These are phyloP conservation scores for Polypedilum vanderplanki DNA, from an alignment of 1,140 invertebrate genomes.

Conservation along the genomic window DNA sequence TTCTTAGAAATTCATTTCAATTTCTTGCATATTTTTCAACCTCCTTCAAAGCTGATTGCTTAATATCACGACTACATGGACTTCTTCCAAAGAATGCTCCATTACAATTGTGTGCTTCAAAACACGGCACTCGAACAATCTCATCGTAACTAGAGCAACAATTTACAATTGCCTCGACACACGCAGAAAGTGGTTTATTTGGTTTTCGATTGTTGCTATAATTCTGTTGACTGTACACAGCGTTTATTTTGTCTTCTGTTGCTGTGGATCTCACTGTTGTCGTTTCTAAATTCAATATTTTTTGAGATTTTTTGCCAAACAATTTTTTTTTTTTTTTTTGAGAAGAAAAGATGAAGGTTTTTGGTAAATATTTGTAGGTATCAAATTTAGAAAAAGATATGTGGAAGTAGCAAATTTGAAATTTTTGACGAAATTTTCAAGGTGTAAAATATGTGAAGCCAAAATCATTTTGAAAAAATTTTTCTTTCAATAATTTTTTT, in stretches of 20 bases:
- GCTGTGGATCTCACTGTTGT: constrained; percentile 31
- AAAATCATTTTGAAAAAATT: too few species aligned
- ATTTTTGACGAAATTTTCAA: too few species aligned
- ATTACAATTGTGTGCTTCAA: constrained; percentile 56
- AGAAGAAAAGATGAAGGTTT: too few species aligned
- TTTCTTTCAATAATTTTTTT: too few species aligned
- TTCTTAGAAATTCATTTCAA: neutral
- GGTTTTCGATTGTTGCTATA: constrained; percentile 31
- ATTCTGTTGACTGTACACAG: constrained; percentile 32
- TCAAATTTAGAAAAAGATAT: too few species aligned
- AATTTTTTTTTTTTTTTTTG: too few species aligned
- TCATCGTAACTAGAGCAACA: constrained; percentile 50
- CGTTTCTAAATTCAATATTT: neutral
- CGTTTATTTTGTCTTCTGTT: constrained; percentile 38
- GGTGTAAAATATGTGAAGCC: too few species aligned
- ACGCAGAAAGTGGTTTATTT: constrained; percentile 44
- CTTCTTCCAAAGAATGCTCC: constrained; percentile 55
- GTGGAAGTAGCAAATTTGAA: too few species aligned
- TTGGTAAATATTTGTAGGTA: too few species aligned
- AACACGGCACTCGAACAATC: constrained; percentile 50
- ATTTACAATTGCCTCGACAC: constrained; percentile 59
- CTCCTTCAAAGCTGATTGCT: constrained; percentile 46
- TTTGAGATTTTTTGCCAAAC: too few species aligned
- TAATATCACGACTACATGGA: constrained; percentile 51
- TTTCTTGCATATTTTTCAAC: constrained; percentile 45